Evolutionary conservation across 2,888 invertebrate species (phyloP).

Genomic region (Atethmia centrago): DNA sequence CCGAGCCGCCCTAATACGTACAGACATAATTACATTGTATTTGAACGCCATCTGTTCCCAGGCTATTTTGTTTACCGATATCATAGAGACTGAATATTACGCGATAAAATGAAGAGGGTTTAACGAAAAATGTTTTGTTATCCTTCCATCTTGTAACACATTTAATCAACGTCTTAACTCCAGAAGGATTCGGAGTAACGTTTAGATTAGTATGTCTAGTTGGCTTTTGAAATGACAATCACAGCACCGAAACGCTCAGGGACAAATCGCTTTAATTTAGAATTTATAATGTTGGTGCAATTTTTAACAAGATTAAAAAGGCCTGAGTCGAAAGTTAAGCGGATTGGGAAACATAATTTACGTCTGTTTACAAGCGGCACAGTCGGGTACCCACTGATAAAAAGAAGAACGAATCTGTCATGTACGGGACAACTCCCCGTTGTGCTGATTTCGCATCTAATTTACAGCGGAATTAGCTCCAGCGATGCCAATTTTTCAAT

Average conservation of each 20-base stretch:
- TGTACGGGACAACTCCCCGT: conserved; percentile 44
- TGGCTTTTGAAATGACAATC: conserved; percentile 52
- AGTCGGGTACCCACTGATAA: conserved; percentile 67
- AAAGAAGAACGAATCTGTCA: conserved; percentile 64
- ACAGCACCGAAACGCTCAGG: conserved; percentile 40
- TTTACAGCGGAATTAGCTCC: conserved; percentile 55
- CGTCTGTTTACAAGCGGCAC: conserved; percentile 71
- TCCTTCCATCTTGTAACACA: conserved; percentile 20
- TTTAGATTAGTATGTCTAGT: conserved; percentile 48
- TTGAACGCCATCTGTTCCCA: conserved; percentile 72
- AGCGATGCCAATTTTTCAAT: conserved; percentile 42
- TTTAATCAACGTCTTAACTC: conserved; percentile 52
- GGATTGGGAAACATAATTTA: conserved; percentile 77
- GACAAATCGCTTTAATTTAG: conserved; percentile 65
- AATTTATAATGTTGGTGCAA: conserved; percentile 70
- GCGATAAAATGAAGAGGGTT: conserved; percentile 40
- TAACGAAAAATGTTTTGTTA: conserved; percentile 34
- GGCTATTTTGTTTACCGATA: conserved; percentile 66
- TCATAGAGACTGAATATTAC: conserved; percentile 53
- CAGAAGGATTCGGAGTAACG: conserved; percentile 33
- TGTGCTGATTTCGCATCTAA: conserved; percentile 52
- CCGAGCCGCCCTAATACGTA: conserved; percentile 72
- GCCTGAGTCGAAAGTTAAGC: conserved; percentile 76
- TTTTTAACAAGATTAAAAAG: conserved; percentile 79
- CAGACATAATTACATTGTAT: conserved; percentile 79